These are phyloP conservation scores for Drosophila tropicalis DNA, from an alignment of 1,140 invertebrate species.

Conservation along the genomic window DNA sequence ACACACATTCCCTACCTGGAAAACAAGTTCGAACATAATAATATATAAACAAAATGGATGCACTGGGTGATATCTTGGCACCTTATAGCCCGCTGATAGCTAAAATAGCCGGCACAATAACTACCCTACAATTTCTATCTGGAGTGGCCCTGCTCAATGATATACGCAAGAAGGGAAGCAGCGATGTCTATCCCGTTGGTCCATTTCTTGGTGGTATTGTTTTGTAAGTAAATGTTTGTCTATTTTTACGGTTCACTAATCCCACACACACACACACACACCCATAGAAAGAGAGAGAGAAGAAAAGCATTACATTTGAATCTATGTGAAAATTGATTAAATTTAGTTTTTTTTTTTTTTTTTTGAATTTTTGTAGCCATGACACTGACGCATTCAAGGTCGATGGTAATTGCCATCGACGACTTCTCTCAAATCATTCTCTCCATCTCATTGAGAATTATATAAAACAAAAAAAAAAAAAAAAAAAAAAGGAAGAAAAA, in stretches of 20 bases:
- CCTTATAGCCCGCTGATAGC: constrained; percentile 71
- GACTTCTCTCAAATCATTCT: constrained; percentile 1
- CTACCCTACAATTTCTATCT: constrained; percentile 87
- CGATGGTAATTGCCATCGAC: constrained; percentile 17
- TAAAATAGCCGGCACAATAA: constrained; percentile 84
- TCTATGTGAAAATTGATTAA: constrained; percentile 65
- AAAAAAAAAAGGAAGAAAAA: too few relatives aligned
- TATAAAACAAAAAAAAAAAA: constrained; percentile 13
- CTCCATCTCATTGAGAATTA: neutral
- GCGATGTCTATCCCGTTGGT: constrained; percentile 86
- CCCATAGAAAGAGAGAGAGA: neutral
- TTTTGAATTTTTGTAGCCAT: constrained; percentile 61
- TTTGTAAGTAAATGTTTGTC: constrained; percentile 84
- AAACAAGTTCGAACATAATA: constrained; percentile 19
- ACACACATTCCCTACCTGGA: neutral
- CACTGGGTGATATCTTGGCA: constrained; percentile 71
- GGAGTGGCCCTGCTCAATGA: constrained; percentile 88
- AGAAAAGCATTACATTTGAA: constrained; percentile 4
- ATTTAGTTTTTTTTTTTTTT: constrained; percentile 67
- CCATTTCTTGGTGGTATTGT: constrained; percentile 90
- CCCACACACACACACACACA: constrained; percentile 17
- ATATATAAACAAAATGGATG: constrained; percentile 69
- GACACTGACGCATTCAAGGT: constrained; percentile 49
- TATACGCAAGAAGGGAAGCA: constrained; percentile 87
- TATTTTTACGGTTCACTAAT: constrained; percentile 38